Percentiles rank a stretch among this genome's conserved stretches.
These are phyloP conservation scores for Stenchaetothrips biformis DNA, from an alignment of 2,888 invertebrate species.

Conservation along the genomic window DNA sequence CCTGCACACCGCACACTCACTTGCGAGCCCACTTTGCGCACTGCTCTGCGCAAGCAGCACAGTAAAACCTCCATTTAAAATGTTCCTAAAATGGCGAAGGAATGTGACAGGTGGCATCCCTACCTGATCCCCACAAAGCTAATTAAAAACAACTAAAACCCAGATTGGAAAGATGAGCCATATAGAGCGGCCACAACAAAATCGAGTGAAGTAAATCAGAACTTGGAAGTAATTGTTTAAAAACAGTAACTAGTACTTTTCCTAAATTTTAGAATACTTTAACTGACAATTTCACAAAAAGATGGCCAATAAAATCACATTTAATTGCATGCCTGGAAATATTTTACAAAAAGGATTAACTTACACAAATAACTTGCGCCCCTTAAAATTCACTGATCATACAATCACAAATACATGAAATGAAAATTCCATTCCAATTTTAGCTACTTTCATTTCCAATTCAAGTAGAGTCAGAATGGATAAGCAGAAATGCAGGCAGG, in stretches of 20 bases:
- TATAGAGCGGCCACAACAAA: slow-evolving; percentile 9
- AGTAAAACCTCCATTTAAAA: slow-evolving; percentile 5
- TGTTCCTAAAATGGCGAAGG: slow-evolving; percentile 20
- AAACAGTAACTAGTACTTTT: slow-evolving; percentile 22
- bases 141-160: slow-evolving; percentile 25
- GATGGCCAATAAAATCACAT: slow-evolving; percentile 21
- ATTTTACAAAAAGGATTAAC: slow-evolving; percentile 25
- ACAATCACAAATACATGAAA: neutral
- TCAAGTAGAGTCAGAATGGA: slow-evolving; percentile 41
- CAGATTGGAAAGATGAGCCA: slow-evolving; percentile 20
- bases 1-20: slow-evolving; percentile 1
- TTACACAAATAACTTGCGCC: slow-evolving; percentile 21
- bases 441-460: slow-evolving; percentile 39
- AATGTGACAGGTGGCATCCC: slow-evolving; percentile 20
- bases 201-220: slow-evolving; percentile 13
- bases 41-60: neutral
- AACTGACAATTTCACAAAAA: slow-evolving; percentile 22
- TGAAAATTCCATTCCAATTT: slow-evolving; percentile 29
- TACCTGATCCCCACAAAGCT: slow-evolving; percentile 24
- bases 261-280: slow-evolving; percentile 25
- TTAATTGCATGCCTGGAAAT: slow-evolving; percentile 23
- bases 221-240: slow-evolving; percentile 25
- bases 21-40: slow-evolving; percentile 12
- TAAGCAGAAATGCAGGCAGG: slow-evolving; percentile 42
- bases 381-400: neutral